Conservation (phyloP, 2,113 vertebrate genomes). For the Pipa parva region DNA sequence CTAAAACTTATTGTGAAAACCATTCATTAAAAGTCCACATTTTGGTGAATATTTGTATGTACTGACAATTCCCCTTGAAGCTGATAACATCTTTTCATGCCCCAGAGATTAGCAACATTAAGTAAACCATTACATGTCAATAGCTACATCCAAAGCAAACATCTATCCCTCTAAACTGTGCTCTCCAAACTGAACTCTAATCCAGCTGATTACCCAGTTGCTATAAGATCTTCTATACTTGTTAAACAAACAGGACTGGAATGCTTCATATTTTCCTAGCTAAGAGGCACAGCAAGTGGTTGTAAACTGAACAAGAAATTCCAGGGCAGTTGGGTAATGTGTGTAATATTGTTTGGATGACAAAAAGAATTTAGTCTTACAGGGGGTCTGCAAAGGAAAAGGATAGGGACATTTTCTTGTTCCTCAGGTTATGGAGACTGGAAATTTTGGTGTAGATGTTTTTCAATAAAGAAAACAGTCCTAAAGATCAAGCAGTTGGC, state of each 20-base stretch:
- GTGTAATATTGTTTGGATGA: constrained; percentile 32
- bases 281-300: neutral
- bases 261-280: constrained; percentile 5
- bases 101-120: no score
- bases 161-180: constrained; percentile 14
- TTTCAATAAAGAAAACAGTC: constrained; percentile 20
- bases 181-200: neutral
- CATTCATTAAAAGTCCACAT: no score
- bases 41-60: no score
- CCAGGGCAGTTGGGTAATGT: neutral
- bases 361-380: constrained; percentile 10
- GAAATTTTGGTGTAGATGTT: constrained; percentile 1
- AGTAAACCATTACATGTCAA: neutral
- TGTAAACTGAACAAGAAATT: constrained; percentile 11
- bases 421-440: constrained; percentile 13
- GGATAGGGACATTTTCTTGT: constrained; percentile 7
- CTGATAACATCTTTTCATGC: no score
- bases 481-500: constrained; percentile 2
- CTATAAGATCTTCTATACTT: neutral
- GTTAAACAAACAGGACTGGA: constrained; percentile 10
- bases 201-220: neutral
- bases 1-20: no score
- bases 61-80: no score
- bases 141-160: constrained; percentile 3
- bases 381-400: constrained; percentile 3